These are phyloP conservation scores for Chelonia mydas DNA, from an alignment of 2,797 vertebrate species.

Conservation along the genomic window DNA sequence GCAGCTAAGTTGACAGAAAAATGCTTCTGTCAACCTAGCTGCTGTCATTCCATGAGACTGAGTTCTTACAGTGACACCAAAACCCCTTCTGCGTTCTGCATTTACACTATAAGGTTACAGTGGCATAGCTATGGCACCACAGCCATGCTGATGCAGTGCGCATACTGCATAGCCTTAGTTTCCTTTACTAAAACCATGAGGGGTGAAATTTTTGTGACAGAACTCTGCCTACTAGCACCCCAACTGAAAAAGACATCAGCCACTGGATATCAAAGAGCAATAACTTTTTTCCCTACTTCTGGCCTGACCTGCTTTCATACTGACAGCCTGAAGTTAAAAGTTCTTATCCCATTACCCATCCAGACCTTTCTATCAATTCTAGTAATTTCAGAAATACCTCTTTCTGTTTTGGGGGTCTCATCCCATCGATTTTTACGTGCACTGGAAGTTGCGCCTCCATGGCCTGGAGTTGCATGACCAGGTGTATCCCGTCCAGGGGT, in stretches of 20 bases:
- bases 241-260: background rate
- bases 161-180: background rate
- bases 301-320: background rate
- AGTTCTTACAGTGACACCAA: background rate
- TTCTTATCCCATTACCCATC: background rate
- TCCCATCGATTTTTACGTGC: slow-evolving; percentile 99
- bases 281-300: background rate
- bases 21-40: background rate
- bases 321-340: background rate
- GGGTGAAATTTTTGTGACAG: background rate
- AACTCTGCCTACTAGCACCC: background rate
- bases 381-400: slow-evolving; percentile 79
- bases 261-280: slow-evolving; percentile 43
- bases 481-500: slow-evolving; percentile 97
- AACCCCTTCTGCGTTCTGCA: background rate
- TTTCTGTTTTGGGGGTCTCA: slow-evolving; percentile 97
- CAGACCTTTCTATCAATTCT: background rate
- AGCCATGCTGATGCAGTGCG: background rate
- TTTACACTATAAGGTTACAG: background rate
- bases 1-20: background rate
- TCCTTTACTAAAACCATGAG: background rate
- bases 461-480: slow-evolving; percentile 95
- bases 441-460: slow-evolving; percentile 94
- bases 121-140: background rate
- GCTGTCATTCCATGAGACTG: no score